Evolutionary conservation across 2,888 invertebrate species (phyloP).

Genomic region (Pharmacophagus antenor): DNA sequence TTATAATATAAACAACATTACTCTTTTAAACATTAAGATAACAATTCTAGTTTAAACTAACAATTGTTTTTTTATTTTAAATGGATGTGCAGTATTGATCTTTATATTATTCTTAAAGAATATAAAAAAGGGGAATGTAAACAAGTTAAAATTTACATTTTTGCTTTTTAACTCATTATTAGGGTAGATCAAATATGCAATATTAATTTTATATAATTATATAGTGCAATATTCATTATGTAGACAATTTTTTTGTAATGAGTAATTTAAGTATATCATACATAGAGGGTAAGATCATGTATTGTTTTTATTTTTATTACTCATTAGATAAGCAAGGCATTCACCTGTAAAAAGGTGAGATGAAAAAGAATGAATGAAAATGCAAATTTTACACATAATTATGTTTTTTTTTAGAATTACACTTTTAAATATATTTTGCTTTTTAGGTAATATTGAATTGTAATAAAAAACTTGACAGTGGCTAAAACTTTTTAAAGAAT

Average conservation of each 20-base stretch:
- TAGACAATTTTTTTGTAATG: neutral
- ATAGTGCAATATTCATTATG: neutral
- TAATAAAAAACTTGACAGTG: neutral
- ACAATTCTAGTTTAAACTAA: neutral
- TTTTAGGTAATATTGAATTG: too few relatives aligned
- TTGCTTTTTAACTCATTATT: neutral
- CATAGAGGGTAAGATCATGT: too few relatives aligned
- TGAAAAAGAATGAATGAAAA: too few relatives aligned
- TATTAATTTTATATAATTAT: neutral
- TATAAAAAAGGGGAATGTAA: neutral
- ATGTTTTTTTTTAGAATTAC: too few relatives aligned
- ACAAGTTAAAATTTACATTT: too few relatives aligned
- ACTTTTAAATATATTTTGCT: too few relatives aligned
- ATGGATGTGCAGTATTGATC: neutral
- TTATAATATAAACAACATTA: conserved; percentile 26
- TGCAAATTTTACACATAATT: too few relatives aligned
- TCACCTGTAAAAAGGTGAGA: too few relatives aligned
- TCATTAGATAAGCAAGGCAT: neutral
- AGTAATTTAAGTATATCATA: neutral
- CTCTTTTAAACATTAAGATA: conserved; percentile 23
- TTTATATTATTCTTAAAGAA: neutral
- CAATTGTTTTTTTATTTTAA: neutral
- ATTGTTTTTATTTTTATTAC: too few relatives aligned
- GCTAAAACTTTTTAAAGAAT: neutral
- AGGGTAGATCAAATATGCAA: neutral